Conservation (phyloP, 2,888 invertebrate genomes). For the Eubasilissa splendida region DNA sequence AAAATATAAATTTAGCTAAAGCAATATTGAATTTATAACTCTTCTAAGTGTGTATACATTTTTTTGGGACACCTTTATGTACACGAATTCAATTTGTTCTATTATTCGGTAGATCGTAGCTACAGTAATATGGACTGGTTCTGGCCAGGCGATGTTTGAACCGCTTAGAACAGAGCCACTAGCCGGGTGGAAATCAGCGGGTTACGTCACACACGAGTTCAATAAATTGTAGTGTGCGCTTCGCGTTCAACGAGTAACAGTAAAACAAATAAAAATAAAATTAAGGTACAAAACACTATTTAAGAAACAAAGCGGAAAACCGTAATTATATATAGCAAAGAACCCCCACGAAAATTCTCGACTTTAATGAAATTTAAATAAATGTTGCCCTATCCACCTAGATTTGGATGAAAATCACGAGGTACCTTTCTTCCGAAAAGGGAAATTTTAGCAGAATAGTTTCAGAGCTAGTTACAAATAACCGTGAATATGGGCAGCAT, state of each 20-base stretch:
- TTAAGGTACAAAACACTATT: constrained; percentile 2
- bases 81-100: no score
- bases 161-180: constrained; percentile 2
- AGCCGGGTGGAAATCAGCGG: background rate
- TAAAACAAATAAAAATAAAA: background rate
- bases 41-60: no score
- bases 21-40: no score
- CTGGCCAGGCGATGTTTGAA: background rate
- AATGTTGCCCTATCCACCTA: constrained; percentile 28
- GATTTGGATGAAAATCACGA: constrained; percentile 44
- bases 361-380: constrained; percentile 40
- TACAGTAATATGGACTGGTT: constrained; percentile 5
- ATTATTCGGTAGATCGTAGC: background rate
- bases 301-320: background rate
- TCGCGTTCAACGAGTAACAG: background rate
- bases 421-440: constrained; percentile 24
- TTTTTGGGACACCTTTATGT: no score
- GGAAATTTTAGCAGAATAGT: constrained; percentile 30
- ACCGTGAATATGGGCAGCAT: background rate
- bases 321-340: constrained; percentile 7
- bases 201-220: background rate
- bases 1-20: no score
- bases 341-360: background rate
- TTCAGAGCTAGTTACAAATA: constrained; percentile 16
- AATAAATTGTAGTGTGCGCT: constrained; percentile 20